phyloP scores from a whole-genome alignment of 1,140 invertebrate species.

The Drosophila simulans region DNA sequence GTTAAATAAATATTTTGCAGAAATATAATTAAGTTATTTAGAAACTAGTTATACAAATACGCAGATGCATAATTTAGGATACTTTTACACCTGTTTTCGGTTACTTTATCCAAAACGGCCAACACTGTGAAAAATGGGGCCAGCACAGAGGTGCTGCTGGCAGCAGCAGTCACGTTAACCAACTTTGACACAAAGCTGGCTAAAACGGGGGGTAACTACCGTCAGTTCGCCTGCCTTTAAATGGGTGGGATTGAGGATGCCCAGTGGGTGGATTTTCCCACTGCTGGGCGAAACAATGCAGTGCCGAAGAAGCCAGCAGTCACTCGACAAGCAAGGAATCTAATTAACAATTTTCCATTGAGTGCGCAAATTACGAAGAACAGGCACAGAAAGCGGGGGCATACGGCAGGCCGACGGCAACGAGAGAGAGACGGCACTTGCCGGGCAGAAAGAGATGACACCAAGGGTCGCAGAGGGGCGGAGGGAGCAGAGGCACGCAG shows the following conservation, averaged over 20 bases:
- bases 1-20: too few species aligned
- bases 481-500: constrained; percentile 5
- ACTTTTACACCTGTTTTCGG: neutral
- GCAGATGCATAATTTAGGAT: neutral
- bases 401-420: neutral
- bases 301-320: constrained; percentile 47
- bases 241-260: neutral
- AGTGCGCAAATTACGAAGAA: constrained; percentile 79
- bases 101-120: neutral
- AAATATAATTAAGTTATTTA: too few species aligned
- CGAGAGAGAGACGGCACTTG: constrained; percentile 2
- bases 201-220: constrained; percentile 43
- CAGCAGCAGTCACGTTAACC: constrained; percentile 74
- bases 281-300: constrained; percentile 55
- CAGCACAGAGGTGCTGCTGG: neutral
- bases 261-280: constrained; percentile 10
- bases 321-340: constrained; percentile 80
- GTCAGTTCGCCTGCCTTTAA: too few species aligned
- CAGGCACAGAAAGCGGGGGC: constrained; percentile 18
- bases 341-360: constrained; percentile 84
- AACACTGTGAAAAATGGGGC: constrained; percentile 5
- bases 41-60: neutral
- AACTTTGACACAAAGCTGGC: constrained; percentile 77
- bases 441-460: neutral
- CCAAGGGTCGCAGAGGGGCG: neutral